phyloP scores from a whole-genome alignment of 2,888 invertebrate genomes.

The Aleiodes leptofemur region DNA sequence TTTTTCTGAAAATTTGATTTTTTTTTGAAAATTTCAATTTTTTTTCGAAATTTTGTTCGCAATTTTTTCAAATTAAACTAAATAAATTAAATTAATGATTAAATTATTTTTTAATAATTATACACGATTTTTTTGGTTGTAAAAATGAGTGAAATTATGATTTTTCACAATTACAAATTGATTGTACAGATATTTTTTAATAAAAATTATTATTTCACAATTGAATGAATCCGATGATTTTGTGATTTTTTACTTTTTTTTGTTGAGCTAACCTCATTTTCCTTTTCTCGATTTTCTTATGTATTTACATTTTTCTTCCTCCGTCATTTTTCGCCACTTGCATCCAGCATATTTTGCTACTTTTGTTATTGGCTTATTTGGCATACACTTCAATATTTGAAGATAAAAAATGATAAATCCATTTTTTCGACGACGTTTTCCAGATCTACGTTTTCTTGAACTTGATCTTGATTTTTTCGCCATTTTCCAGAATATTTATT shows the following conservation, averaged over 20 bases:
- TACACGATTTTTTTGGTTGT: background rate
- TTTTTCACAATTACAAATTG: background rate
- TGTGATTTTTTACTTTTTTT: too few species aligned
- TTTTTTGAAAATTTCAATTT: too few species aligned
- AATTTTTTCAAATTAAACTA: background rate
- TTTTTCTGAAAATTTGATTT: too few species aligned
- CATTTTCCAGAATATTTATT: slow-evolving; percentile 45
- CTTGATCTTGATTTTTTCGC: slow-evolving; percentile 46
- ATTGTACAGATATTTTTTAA: background rate
- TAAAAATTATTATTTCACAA: background rate
- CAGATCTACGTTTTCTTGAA: slow-evolving; percentile 42
- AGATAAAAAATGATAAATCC: slow-evolving; percentile 61
- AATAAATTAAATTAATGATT: too few species aligned
- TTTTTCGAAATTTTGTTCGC: too few species aligned
- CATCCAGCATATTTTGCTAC: slow-evolving; percentile 61
- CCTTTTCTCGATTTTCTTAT: slow-evolving; percentile 43
- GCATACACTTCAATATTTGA: slow-evolving; percentile 56
- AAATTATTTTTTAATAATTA: background rate
- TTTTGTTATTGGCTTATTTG: slow-evolving; percentile 56
- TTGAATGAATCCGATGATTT: too few species aligned
- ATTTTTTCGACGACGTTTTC: slow-evolving; percentile 54
- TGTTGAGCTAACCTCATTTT: slow-evolving; percentile 34
- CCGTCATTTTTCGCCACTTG: slow-evolving; percentile 60
- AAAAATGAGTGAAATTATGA: background rate
- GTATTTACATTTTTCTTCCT: slow-evolving; percentile 57